phyloP scores from a whole-genome alignment of 2,113 vertebrate genomes.

The Gallinago paraguaiae region DNA sequence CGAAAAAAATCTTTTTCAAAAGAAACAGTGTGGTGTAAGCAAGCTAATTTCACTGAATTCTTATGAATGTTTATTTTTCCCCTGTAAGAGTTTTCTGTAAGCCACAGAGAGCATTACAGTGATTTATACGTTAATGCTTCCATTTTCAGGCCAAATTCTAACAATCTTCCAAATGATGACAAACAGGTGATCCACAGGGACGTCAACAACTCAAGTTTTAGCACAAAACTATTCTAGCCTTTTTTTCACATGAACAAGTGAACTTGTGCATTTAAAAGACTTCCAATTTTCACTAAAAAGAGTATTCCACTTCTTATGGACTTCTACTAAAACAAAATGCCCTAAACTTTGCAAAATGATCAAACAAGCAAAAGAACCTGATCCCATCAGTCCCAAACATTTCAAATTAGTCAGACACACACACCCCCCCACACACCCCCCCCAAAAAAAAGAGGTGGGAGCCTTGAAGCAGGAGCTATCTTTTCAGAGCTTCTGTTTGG shows the following conservation, averaged over 20 bases:
- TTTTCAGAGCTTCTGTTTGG: not conserved
- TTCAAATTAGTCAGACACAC: not conserved
- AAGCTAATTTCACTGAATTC: conserved; percentile 43
- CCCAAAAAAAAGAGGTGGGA: not conserved
- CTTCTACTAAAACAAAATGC: not conserved
- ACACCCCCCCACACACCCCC: too few relatives aligned
- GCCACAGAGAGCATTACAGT: not conserved
- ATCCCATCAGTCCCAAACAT: not conserved
- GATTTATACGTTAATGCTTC: conserved; percentile 31
- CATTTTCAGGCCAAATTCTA: conserved; percentile 20
- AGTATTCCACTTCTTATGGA: not conserved
- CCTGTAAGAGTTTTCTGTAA: conserved; percentile 4
- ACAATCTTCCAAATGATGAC: not conserved
- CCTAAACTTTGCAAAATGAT: not conserved
- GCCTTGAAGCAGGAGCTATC: not conserved
- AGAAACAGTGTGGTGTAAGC: conserved; percentile 2
- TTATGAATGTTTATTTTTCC: conserved; percentile 1
- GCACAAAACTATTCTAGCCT: not conserved
- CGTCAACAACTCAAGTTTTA: not conserved
- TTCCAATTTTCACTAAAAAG: not conserved
- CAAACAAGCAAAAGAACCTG: not conserved
- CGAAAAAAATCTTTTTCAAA: not conserved
- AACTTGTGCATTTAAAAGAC: not conserved
- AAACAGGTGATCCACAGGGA: conserved; percentile 6
- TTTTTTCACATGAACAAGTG: not conserved